Percentiles rank a stretch among this genome's conserved stretches.
Conservation (phyloP, 2,888 invertebrate species). For the Leucoptera coffeella region DNA sequence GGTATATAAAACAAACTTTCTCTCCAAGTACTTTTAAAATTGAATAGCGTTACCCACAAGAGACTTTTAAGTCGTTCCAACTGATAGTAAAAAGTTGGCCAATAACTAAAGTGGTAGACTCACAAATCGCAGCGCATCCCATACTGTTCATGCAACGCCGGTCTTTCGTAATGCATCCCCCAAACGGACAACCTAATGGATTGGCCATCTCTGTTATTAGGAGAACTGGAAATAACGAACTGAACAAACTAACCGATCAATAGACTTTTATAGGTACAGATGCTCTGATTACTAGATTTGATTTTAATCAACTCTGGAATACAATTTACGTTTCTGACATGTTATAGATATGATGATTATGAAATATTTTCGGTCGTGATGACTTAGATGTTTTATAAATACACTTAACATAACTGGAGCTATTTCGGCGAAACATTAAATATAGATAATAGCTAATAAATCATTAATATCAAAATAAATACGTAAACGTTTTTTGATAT, state of each 20-base stretch:
- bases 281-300: no score
- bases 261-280: no score
- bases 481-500: no score
- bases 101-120: conserved; percentile 24
- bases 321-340: not conserved
- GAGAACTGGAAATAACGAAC: conserved; percentile 5
- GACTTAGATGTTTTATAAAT: no score
- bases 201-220: conserved; percentile 32
- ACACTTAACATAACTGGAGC: no score
- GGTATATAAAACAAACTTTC: not conserved
- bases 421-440: no score
- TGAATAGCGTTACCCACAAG: no score
- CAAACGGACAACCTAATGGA: conserved; percentile 39
- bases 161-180: conserved; percentile 20
- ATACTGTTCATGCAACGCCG: conserved; percentile 25
- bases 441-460: no score
- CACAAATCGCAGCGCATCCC: conserved; percentile 11
- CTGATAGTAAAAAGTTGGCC: conserved; percentile 8
- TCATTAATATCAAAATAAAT: no score
- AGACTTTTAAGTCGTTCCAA: no score
- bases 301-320: no score
- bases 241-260: no score
- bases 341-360: conserved; percentile 12
- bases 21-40: not conserved
- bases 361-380: not conserved